phyloP scores from a whole-genome alignment of 2,797 vertebrate species.

The Ctenopoma kingsleyae region DNA sequence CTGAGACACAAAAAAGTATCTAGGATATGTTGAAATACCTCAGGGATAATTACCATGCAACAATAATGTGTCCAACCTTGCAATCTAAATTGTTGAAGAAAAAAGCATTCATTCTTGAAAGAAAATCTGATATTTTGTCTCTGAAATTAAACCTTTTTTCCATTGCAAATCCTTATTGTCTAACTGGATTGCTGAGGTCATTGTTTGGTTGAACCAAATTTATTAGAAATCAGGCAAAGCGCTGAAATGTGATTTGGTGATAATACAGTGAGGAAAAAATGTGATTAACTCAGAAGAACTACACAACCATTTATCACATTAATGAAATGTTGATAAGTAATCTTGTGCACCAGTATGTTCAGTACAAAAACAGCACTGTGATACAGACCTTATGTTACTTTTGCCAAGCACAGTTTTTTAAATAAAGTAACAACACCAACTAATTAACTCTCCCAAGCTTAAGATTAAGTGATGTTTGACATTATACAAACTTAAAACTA shows the following conservation, averaged over 20 bases:
- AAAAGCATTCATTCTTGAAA: background rate
- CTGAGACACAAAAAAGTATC: constrained; percentile 11
- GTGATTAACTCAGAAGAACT: constrained; percentile 9
- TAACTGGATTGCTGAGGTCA: constrained; percentile 15
- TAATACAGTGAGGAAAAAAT: constrained; percentile 1
- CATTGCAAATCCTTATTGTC: background rate
- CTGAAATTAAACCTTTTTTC: background rate
- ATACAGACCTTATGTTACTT: background rate
- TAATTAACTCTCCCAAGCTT: too few species aligned
- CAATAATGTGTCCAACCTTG: background rate
- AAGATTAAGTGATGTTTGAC: background rate
- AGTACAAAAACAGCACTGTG: background rate
- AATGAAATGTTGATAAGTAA: constrained; percentile 8
- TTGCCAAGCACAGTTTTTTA: background rate
- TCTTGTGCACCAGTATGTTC: background rate
- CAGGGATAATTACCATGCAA: constrained; percentile 31
- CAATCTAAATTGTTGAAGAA: background rate
- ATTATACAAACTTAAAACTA: background rate
- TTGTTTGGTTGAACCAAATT: constrained; percentile 5
- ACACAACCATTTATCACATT: background rate
- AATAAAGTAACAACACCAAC: background rate
- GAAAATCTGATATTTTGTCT: background rate
- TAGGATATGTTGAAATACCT: constrained; percentile 37
- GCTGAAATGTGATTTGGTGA: background rate
- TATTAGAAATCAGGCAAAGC: constrained; percentile 4